These are phyloP conservation scores for Festucalex cinctus DNA, from an alignment of 2,113 vertebrate species.

Conservation along the genomic window DNA sequence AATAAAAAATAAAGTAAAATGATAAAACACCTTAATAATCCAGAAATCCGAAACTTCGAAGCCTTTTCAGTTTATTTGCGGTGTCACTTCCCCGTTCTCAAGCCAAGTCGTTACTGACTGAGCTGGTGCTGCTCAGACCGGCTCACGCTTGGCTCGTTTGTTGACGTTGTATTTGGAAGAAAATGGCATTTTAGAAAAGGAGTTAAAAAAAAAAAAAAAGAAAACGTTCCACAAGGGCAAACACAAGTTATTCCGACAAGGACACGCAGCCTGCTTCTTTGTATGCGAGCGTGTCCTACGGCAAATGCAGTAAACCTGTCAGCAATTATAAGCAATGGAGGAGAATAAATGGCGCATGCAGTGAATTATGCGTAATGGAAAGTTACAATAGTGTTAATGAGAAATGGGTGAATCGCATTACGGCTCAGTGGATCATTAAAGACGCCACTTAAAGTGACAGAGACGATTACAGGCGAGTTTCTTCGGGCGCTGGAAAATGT, in stretches of 20 bases:
- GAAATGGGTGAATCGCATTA: neutral
- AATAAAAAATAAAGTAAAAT: too few species aligned
- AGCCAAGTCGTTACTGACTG: neutral
- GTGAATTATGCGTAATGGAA: slow-evolving; percentile 4
- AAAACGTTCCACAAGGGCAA: slow-evolving; percentile 23
- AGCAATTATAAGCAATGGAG: neutral
- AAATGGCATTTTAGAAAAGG: slow-evolving; percentile 26
- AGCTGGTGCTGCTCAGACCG: slow-evolving; percentile 4
- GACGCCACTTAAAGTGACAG: slow-evolving; percentile 36
- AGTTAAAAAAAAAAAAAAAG: too few species aligned
- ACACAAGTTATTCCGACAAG: slow-evolving; percentile 24
- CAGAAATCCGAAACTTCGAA: neutral
- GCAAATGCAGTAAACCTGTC: slow-evolving; percentile 6
- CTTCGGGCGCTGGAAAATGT: neutral
- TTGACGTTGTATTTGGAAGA: slow-evolving; percentile 20
- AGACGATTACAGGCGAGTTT: slow-evolving; percentile 9
- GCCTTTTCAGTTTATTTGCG: neutral
- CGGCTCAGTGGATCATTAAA: slow-evolving; percentile 11
- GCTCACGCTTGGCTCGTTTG: slow-evolving; percentile 9
- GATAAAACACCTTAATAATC: neutral
- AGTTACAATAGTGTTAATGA: slow-evolving; percentile 25
- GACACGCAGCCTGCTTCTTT: slow-evolving; percentile 14
- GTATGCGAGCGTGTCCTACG: slow-evolving; percentile 4
- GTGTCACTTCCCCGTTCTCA: neutral
- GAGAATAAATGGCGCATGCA: neutral